phyloP scores from a whole-genome alignment of 2,888 invertebrate genomes.

The Scaptomyza reducta region DNA sequence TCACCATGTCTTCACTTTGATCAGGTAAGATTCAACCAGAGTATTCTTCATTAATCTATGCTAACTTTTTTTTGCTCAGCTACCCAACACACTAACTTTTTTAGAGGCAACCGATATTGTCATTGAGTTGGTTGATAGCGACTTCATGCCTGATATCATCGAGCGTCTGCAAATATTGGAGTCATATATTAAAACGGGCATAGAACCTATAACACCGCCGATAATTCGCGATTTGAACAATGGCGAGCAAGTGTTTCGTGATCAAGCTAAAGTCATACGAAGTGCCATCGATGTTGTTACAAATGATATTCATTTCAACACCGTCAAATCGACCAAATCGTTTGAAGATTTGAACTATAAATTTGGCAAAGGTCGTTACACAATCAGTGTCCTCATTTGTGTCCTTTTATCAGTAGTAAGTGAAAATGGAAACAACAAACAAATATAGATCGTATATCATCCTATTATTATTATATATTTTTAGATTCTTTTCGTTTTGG shows the following conservation, averaged over 20 bases:
- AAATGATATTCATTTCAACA: constrained; percentile 46
- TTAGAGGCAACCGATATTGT: constrained; percentile 18
- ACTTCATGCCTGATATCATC: constrained; percentile 2
- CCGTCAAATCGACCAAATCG: constrained; percentile 33
- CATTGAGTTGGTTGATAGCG: accelerated
- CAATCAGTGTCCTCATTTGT: constrained; percentile 16
- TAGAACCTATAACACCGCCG: constrained; percentile 24
- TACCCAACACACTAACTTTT: constrained; percentile 28
- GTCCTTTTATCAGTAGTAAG: constrained; percentile 51
- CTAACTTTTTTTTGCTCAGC: constrained; percentile 17
- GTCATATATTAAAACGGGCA: constrained; percentile 10
- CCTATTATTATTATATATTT: not conserved
- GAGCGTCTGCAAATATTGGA: constrained; percentile 14
- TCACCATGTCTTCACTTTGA: constrained; percentile 60
- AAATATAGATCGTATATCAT: not conserved
- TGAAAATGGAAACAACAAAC: not conserved
- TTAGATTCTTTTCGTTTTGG: constrained; percentile 43
- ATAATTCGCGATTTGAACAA: constrained; percentile 38
- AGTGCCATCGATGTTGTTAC: constrained; percentile 44
- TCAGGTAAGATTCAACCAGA: constrained; percentile 47
- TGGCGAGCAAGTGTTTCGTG: constrained; percentile 9
- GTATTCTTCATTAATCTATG: not conserved
- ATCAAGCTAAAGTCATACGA: constrained; percentile 24
- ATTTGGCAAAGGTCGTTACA: constrained; percentile 41
- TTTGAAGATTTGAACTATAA: constrained; percentile 53